Evolutionary conservation across 2,797 vertebrate genomes (phyloP).

Genomic region (Poeciliopsis gracilis): DNA sequence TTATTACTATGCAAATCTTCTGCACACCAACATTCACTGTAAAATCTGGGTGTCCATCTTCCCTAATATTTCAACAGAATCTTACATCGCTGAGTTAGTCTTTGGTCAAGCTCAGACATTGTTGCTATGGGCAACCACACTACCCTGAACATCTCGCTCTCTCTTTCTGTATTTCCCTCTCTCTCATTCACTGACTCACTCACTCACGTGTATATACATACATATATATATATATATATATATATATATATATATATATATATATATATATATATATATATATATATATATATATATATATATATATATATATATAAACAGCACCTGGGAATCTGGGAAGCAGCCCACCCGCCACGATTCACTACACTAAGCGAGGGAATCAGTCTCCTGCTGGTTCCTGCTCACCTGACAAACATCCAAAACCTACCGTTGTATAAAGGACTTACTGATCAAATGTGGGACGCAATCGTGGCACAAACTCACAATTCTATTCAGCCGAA

Average conservation of each 20-base stretch:
- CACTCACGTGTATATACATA: background rate
- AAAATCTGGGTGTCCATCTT: slow-evolving; percentile 36
- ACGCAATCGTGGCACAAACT: background rate
- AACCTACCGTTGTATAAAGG: slow-evolving; percentile 19
- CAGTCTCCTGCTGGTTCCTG: slow-evolving; percentile 22
- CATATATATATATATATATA: background rate
- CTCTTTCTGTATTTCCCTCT: background rate
- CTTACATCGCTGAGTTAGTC: slow-evolving; percentile 72
- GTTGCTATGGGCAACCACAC: slow-evolving; percentile 78
- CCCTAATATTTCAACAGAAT: slow-evolving; percentile 56
- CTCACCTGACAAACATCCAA: slow-evolving; percentile 53
- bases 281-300: slow-evolving; percentile 35
- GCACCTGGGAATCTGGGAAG: slow-evolving; percentile 55
- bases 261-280: background rate
- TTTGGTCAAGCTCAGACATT: slow-evolving; percentile 68
- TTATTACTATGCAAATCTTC: background rate
- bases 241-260: slow-evolving; percentile 38
- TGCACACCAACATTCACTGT: slow-evolving; percentile 33
- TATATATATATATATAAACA: slow-evolving; percentile 36
- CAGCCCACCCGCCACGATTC: slow-evolving; percentile 60
- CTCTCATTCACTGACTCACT: background rate
- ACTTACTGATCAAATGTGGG: background rate
- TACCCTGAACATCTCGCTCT: slow-evolving; percentile 48
- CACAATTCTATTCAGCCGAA: background rate
- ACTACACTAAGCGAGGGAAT: slow-evolving; percentile 34